phyloP scores from a whole-genome alignment of 2,888 invertebrate species.

The Eudemis profundana region DNA sequence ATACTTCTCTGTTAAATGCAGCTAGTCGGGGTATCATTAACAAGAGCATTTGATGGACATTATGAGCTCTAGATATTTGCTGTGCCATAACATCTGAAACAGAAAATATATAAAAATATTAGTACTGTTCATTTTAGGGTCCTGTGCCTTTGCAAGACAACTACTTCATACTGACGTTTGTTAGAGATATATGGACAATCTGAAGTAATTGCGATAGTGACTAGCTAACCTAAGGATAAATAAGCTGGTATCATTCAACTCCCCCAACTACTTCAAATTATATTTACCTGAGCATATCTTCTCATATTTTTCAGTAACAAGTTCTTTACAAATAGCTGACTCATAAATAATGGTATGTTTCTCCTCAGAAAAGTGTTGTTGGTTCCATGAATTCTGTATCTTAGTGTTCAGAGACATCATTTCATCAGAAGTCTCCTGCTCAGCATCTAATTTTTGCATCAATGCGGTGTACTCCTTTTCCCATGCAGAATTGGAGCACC shows the following conservation, averaged over 20 bases:
- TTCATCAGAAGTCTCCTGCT: slow-evolving; percentile 80
- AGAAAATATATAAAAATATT: slow-evolving; percentile 31
- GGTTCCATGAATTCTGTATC: slow-evolving; percentile 66
- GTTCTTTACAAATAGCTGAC: slow-evolving; percentile 93
- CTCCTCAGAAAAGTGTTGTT: slow-evolving; percentile 67
- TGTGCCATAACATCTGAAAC: slow-evolving; percentile 91
- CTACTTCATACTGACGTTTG: too few species aligned
- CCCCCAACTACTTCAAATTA: background rate
- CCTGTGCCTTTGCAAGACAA: too few species aligned
- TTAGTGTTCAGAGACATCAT: slow-evolving; percentile 83
- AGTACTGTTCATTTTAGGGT: background rate
- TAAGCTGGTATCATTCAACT: too few species aligned
- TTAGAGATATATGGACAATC: background rate
- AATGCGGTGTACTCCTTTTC: slow-evolving; percentile 91
- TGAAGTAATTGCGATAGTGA: background rate
- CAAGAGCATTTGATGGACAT: slow-evolving; percentile 95
- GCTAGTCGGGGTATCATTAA: slow-evolving; percentile 95
- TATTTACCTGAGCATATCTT: slow-evolving; percentile 87
- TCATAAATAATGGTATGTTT: slow-evolving; percentile 85
- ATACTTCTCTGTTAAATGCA: slow-evolving; percentile 94
- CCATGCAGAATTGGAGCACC: slow-evolving; percentile 95
- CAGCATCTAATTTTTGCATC: slow-evolving; percentile 86
- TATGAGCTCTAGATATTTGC: slow-evolving; percentile 89
- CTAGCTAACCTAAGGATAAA: too few species aligned
- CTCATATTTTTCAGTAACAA: slow-evolving; percentile 93